Percentiles rank a stretch among this genome's conserved stretches.
phyloP scores from a whole-genome alignment of 2,888 invertebrate species.

The Dryocosmus kuriphilus region DNA sequence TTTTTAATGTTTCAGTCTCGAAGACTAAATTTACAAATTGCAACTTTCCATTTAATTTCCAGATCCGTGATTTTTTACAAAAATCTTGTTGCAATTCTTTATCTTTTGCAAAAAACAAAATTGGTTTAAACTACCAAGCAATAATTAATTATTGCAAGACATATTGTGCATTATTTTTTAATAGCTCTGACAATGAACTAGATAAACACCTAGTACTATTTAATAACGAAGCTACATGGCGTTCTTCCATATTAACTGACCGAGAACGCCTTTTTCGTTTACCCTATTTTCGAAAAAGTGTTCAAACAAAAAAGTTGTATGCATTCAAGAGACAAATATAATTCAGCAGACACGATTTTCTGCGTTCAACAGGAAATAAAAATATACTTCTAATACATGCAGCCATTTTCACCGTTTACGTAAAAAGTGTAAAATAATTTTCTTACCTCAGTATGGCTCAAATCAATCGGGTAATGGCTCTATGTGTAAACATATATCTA shows the following conservation, averaged over 20 bases:
- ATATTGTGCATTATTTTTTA: too few relatives aligned
- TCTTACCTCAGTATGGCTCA: neutral
- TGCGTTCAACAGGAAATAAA: neutral
- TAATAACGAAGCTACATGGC: neutral
- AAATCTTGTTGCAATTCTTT: too few relatives aligned
- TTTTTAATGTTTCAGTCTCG: too few relatives aligned
- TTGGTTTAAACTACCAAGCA: too few relatives aligned
- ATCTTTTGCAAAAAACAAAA: too few relatives aligned
- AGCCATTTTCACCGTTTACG: neutral
- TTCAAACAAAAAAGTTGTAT: too few relatives aligned
- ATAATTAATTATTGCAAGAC: too few relatives aligned
- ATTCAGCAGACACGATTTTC: conserved; percentile 16
- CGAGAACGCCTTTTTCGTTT: neutral
- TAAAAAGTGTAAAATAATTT: neutral
- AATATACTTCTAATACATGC: neutral
- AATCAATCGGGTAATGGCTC: neutral
- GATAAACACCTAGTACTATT: neutral
- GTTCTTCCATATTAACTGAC: neutral
- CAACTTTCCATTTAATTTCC: too few relatives aligned
- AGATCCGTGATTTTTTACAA: too few relatives aligned
- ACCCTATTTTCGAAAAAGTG: neutral
- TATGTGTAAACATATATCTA: neutral
- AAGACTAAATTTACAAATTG: too few relatives aligned
- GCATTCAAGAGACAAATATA: neutral
- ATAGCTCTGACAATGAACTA: neutral